Percentiles rank a stretch among this genome's conserved stretches.
Evolutionary conservation across 2,113 vertebrate genomes (phyloP).

Genomic region (Naja naja): DNA sequence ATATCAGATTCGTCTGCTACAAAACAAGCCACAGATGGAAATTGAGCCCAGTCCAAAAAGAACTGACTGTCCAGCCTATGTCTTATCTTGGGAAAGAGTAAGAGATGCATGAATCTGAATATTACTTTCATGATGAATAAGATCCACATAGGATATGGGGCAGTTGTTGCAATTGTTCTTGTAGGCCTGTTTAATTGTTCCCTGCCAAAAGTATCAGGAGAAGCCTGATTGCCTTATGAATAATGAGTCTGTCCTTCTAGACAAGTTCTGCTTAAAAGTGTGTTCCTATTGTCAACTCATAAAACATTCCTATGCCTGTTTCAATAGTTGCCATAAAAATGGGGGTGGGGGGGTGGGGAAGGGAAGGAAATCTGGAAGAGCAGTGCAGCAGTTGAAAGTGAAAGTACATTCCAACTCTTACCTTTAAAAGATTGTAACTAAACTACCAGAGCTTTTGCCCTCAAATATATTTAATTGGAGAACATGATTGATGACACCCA

Average conservation of each 20-base stretch:
- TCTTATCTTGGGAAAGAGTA: neutral
- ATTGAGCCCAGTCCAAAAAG: neutral
- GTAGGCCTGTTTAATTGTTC: neutral
- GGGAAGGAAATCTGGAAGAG: too few relatives aligned
- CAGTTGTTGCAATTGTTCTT: neutral
- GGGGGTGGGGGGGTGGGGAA: too few relatives aligned
- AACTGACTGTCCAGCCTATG: neutral
- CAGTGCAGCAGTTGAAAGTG: too few relatives aligned
- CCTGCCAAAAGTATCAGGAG: neutral
- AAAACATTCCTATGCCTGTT: too few relatives aligned
- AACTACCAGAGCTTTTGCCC: too few relatives aligned
- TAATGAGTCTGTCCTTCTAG: neutral
- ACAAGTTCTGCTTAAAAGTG: neutral
- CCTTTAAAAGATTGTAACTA: too few relatives aligned
- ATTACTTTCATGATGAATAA: neutral
- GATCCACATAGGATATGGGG: neutral
- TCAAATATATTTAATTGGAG: too few relatives aligned
- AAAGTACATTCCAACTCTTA: too few relatives aligned
- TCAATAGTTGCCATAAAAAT: too few relatives aligned
- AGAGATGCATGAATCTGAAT: neutral
- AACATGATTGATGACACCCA: too few relatives aligned
- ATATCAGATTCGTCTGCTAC: neutral
- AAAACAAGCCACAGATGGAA: neutral
- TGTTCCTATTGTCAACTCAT: neutral
- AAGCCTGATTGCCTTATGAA: neutral